Evolutionary conservation across 2,113 vertebrate genomes (phyloP), one percentile per base, ranked within the genome.

Genomic region (Cololabis saira): DNA sequence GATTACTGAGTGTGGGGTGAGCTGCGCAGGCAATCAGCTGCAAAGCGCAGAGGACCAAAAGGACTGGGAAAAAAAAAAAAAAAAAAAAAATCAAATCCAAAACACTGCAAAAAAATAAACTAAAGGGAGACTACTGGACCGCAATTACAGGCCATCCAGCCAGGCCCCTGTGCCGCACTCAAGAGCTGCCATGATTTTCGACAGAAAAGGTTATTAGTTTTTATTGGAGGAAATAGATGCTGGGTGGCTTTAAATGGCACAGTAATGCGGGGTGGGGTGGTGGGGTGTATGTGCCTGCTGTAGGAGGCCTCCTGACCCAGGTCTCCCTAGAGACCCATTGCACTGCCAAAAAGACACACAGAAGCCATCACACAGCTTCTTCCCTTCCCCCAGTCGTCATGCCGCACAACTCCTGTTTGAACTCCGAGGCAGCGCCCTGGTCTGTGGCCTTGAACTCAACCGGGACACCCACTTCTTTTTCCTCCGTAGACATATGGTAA

Each of bases 171-270:
- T 78, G 83, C 85, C 74, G 86, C 84, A 90, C 87, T 91, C 80
- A 74, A 89, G 88, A 87, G 87, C 87, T 76, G 86, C 83, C 71
- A 82, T 89, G 91, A 93, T 94, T 93, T 92, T 84, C 85, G 84
- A 92, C 92, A 92, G 92, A 90, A 92, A 93, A 92, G 91, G 91
- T 93, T 93, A 93, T 93, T 93, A 89, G 89, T 87, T 92, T 93
- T 93, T 93, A 93, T 92, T 93, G 92, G 91, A 92, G 92, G 92
- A 93, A 93, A 94, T 92, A 93, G 91, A 91, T 92, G 90, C 90
- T 92, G 88, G 83, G 90, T 87, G 90, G 87, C 89, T 92, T 93
- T 91, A 92, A 94, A 94, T 92, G 91, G 90, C 87, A 88, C 83
- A 73, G 85, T 91, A 92, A 92, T 92, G 83, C 12, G 13, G 58